Evolutionary conservation across 37 sponge, comb jelly and placozoan genomes (phyloP).

Genomic region (Theonella swinhoei): DNA sequence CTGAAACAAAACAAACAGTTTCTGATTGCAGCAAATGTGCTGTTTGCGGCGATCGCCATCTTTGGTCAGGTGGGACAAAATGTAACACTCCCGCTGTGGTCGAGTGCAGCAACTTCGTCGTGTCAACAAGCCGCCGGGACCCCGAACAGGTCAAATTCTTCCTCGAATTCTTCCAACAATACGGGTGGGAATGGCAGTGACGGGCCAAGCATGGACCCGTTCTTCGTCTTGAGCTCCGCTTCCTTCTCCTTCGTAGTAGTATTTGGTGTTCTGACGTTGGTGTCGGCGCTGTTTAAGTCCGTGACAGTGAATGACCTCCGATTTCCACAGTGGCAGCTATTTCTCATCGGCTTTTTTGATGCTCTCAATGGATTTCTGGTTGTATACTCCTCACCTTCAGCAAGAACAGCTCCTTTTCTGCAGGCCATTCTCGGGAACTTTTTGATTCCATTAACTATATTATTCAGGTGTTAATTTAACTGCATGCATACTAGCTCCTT

Average conservation of each 20-base stretch:
- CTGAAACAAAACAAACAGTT: neutral
- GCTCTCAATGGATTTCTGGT: conserved; percentile 73
- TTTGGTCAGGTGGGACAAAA: conserved; percentile 71
- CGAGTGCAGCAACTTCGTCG: conserved; percentile 1
- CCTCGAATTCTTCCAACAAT: neutral
- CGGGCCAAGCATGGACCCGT: conserved; percentile 48
- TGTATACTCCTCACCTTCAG: conserved; percentile 58
- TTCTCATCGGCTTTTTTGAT: conserved; percentile 69
- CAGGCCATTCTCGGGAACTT: conserved; percentile 76
- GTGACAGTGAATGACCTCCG: conserved; percentile 19
- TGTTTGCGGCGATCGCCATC: conserved; percentile 50
- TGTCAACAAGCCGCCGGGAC: conserved; percentile 4
- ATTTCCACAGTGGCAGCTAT: conserved; percentile 73
- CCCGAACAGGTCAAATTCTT: neutral
- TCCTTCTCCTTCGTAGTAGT: conserved; percentile 70
- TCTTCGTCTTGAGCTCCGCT: conserved; percentile 65
- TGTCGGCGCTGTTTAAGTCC: neutral
- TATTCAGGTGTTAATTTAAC: conserved; percentile 43
- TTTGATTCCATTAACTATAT: conserved; percentile 64
- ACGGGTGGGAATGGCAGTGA: neutral
- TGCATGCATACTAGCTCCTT: neutral
- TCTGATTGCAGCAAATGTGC: conserved; percentile 21
- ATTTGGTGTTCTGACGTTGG: conserved; percentile 59
- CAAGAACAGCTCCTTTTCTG: conserved; percentile 67
- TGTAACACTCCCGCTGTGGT: conserved; percentile 67